Evolutionary conservation across 1,140 invertebrate genomes (phyloP), one percentile per base, ranked within the genome.

Genomic region (Nasonia giraulti): DNA sequence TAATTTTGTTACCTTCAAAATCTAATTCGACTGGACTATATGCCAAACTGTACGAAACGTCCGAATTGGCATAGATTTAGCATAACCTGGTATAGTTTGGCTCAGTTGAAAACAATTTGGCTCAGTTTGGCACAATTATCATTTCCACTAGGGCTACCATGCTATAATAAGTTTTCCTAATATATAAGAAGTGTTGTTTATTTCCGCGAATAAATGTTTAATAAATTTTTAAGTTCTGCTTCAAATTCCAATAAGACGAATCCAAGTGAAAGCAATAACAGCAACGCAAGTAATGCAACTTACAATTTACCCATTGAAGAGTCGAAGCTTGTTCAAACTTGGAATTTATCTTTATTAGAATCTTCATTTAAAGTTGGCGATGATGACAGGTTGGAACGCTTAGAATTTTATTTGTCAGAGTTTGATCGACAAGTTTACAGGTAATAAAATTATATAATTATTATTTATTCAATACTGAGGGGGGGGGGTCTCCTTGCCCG

Each of bases 401-500:
- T 91, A 0, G 90, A 91, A 74, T 90, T 90, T 83, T 90, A 91
- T 47, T 85, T 92, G 23, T 88, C 89, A 27, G 91, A 92, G 85
- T 92, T 92, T 74, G 91, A 92, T 86, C 86, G 91, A 23, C 87
- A 89, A 31, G 87, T 94, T 2, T 95, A 95, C 87, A 93, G 95
- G 94, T 94, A 87, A 85, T 84, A 86, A 27, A 77, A 2, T 76
- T 40, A 76, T 17, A 89, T 44, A 8, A 44, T 44, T 44, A 8
- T 44, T 44, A 44, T 40, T 40, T 40, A 40, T 40, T 40, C 8
- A 40, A 40, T 40, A 40, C 37, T 27, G 27, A 27, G 27, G 27
- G 27, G 27, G 27, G 27, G 27, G 27, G 27, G 27, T 27, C 27
- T 27, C 27, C 27, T 27, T 27, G 27, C 27, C 27, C 1, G 27